These are phyloP conservation scores for Plectropomus leopardus DNA, from an alignment of 2,113 vertebrate genomes.

Conservation along the genomic window DNA sequence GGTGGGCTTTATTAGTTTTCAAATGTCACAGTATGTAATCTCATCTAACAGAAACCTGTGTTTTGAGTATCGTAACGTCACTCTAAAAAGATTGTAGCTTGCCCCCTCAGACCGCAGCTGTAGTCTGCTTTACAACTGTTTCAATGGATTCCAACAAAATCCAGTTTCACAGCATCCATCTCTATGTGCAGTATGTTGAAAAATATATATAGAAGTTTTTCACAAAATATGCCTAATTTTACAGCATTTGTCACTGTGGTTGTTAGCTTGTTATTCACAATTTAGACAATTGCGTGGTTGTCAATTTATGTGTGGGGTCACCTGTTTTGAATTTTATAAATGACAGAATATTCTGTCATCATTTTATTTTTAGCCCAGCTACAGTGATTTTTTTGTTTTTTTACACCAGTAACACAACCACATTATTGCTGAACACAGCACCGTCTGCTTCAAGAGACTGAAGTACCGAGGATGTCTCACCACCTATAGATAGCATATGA, in stretches of 20 bases:
- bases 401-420: background rate
- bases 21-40: constrained; percentile 28
- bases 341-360: background rate
- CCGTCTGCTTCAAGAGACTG: background rate
- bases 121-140: background rate
- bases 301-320: background rate
- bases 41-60: background rate
- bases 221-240: background rate
- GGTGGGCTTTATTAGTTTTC: constrained; percentile 4
- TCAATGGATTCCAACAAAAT: background rate
- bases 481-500: constrained; percentile 33
- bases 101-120: background rate
- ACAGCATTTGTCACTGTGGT: background rate
- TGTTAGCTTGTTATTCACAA: background rate
- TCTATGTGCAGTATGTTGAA: background rate
- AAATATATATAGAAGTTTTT: background rate
- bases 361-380: background rate
- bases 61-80: background rate
- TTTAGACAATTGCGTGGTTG: background rate
- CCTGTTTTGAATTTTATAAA: background rate
- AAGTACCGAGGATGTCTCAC: constrained; percentile 8
- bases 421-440: constrained; percentile 3
- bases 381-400: background rate
- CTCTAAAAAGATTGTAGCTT: background rate
- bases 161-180: constrained; percentile 5